Conservation (phyloP, 2,888 invertebrate genomes). For the Rhagium mordax region DNA sequence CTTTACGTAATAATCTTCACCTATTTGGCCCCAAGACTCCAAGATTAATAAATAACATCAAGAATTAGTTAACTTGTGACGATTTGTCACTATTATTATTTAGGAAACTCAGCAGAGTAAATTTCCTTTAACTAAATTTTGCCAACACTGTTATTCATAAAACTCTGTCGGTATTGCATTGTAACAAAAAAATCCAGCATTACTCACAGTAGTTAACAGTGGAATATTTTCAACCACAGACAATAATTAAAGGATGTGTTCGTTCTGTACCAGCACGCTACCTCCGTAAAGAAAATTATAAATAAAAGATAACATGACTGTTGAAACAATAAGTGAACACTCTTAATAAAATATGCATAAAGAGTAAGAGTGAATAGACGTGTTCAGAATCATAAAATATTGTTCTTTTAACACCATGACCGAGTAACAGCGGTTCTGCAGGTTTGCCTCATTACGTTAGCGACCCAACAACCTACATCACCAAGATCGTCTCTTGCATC, state of each 20-base stretch:
- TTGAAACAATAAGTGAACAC: constrained; percentile 24
- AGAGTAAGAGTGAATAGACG: constrained; percentile 35
- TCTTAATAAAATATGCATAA: constrained; percentile 28
- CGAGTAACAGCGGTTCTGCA: constrained; percentile 41
- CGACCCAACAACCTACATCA: constrained; percentile 66
- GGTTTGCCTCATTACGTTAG: constrained; percentile 51
- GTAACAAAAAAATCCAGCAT: background rate
- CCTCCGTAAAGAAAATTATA: background rate
- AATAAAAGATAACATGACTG: constrained; percentile 14
- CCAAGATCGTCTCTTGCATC: constrained; percentile 65
- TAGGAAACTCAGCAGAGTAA: background rate
- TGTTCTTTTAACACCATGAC: constrained; percentile 37
- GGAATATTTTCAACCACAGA: constrained; percentile 20
- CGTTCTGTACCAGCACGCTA: background rate
- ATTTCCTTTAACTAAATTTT: background rate
- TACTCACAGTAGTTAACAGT: background rate
- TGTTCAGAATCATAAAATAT: constrained; percentile 31
- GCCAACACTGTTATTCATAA: background rate
- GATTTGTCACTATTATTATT: background rate
- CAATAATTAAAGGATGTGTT: constrained; percentile 7
- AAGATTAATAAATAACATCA: background rate
- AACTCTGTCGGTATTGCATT: background rate
- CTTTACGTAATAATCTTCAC: too few relatives aligned
- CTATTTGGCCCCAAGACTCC: too few relatives aligned
- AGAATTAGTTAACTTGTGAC: background rate